A percentile compares a stretch with the other conserved stretches of the same genome.
Conservation (phyloP, 2,888 invertebrate genomes). For the Drosophila sordidapex region DNA sequence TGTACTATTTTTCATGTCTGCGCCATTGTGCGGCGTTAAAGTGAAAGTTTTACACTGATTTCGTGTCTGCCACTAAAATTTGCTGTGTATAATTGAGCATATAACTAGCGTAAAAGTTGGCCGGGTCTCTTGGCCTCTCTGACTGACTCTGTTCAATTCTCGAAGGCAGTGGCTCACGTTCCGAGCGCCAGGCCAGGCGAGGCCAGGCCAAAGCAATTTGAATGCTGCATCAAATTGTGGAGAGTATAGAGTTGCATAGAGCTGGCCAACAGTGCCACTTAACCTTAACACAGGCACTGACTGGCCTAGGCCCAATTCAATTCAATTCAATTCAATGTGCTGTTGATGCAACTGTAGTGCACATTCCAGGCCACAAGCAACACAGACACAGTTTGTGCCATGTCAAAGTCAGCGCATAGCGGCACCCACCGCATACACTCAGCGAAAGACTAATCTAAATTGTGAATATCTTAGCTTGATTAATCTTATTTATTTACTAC, state of each 20-base stretch:
- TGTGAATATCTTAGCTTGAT: neutral
- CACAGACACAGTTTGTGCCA: conserved; percentile 66
- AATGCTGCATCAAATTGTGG: conserved; percentile 51
- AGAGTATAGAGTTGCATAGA: conserved; percentile 22
- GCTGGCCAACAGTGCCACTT: conserved; percentile 70
- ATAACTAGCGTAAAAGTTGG: conserved; percentile 48
- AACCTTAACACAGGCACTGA: conserved; percentile 51
- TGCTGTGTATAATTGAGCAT: conserved; percentile 58
- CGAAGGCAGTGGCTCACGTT: conserved; percentile 6
- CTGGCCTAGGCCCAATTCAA: conserved; percentile 32
- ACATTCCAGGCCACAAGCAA: conserved; percentile 63
- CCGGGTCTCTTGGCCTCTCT: conserved; percentile 11
- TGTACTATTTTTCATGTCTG: conserved; percentile 47
- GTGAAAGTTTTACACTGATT: conserved; percentile 67
- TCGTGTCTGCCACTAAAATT: conserved; percentile 30
- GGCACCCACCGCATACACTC: conserved; percentile 51
- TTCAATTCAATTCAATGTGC: conserved; percentile 34
- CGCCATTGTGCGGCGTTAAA: conserved; percentile 53
- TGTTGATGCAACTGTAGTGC: conserved; percentile 37
- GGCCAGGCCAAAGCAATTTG: conserved; percentile 36
- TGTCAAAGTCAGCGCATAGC: conserved; percentile 60
- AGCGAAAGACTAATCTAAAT: neutral
- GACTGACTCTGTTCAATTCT: conserved; percentile 8
- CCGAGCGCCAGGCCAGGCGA: conserved; percentile 12
- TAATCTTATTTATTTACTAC: neutral